Percentiles rank a stretch among this genome's conserved stretches.
Conservation (phyloP, 2,113 vertebrate genomes). For the Columba livia region DNA sequence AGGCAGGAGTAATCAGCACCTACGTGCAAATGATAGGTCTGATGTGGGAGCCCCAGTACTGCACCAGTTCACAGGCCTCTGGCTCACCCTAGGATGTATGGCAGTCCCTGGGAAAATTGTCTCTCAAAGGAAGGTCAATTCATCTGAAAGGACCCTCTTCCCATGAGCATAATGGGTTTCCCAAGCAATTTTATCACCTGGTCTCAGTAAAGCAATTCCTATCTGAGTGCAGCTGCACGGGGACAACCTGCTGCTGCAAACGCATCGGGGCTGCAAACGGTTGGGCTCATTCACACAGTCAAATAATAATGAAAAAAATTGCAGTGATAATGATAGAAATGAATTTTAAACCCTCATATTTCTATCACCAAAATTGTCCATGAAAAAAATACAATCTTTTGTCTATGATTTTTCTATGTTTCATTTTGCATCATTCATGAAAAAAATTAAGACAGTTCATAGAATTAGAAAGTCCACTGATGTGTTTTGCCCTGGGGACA, state of each 20-base stretch:
- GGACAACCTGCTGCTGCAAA: not conserved
- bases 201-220: constrained; percentile 16
- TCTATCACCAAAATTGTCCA: not conserved
- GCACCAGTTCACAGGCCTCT: constrained; percentile 2
- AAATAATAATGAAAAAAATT: not conserved
- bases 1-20: constrained; percentile 36
- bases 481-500: fast-evolving
- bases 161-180: not conserved
- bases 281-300: fast-evolving
- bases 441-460: not conserved
- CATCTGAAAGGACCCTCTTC: not conserved
- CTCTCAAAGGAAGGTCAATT: not conserved
- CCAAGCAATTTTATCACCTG: not conserved
- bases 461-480: not conserved
- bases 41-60: not conserved
- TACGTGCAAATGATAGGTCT: not conserved
- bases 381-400: fast-evolving
- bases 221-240: fast-evolving
- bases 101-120: constrained; percentile 6
- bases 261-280: fast-evolving
- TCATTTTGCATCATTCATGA: fast-evolving
- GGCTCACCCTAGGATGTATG: not conserved
- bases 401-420: fast-evolving
- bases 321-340: not conserved
- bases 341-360: fast-evolving